Conservation (phyloP, 2,113 vertebrate species). For the Thermophis baileyi region DNA sequence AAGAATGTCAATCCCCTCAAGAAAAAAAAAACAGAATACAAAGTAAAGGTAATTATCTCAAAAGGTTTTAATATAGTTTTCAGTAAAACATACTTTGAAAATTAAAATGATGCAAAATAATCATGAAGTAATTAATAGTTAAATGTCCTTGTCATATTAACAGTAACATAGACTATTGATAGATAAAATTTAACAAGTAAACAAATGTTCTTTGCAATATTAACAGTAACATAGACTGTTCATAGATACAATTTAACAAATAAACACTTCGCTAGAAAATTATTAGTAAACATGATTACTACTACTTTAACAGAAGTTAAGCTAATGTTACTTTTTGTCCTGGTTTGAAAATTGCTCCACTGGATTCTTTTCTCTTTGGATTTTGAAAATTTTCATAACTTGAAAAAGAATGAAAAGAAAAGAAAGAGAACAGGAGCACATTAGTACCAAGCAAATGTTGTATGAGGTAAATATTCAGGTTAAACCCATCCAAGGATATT, state of each 20-base stretch:
- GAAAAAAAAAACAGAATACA: conserved; percentile 20
- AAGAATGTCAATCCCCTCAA: background rate
- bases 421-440: background rate
- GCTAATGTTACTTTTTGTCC: conserved; percentile 91
- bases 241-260: conserved; percentile 47
- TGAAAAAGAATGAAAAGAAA: conserved; percentile 28
- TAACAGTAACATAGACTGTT: conserved; percentile 46
- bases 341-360: conserved; percentile 68
- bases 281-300: conserved; percentile 33
- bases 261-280: conserved; percentile 42
- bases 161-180: conserved; percentile 48
- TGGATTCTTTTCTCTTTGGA: conserved; percentile 73
- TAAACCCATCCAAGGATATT: background rate
- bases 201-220: conserved; percentile 28
- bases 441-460: background rate
- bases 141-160: conserved; percentile 27
- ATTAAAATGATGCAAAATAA: conserved; percentile 57
- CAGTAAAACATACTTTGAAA: conserved; percentile 50
- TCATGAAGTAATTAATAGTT: conserved; percentile 37
- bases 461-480: conserved; percentile 3
- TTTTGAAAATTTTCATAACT: conserved; percentile 86
- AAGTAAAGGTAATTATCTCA: conserved; percentile 45
- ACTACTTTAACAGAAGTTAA: conserved; percentile 55
- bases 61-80: conserved; percentile 58
- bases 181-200: conserved; percentile 47